Evolutionary conservation across 2,888 invertebrate genomes (phyloP).

Genomic region (Hemicrepidius hirtus): DNA sequence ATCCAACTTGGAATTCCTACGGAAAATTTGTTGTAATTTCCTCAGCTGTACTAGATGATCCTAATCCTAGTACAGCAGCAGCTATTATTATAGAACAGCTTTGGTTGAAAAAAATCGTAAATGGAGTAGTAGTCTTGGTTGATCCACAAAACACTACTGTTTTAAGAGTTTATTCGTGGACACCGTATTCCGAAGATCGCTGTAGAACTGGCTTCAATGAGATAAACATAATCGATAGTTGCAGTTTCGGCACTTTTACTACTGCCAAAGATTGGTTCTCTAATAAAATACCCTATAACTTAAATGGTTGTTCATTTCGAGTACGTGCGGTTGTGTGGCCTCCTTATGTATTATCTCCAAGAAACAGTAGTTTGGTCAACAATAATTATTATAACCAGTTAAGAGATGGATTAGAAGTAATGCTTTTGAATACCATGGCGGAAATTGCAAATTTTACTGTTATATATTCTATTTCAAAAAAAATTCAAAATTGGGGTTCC

Average conservation of each 20-base stretch:
- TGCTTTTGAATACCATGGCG: slow-evolving; percentile 60
- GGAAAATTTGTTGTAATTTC: slow-evolving; percentile 61
- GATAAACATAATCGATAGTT: slow-evolving; percentile 58
- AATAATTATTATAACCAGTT: background rate
- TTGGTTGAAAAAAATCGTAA: slow-evolving; percentile 57
- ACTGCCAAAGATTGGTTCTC: slow-evolving; percentile 55
- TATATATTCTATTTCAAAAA: slow-evolving; percentile 54
- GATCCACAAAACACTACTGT: slow-evolving; percentile 49
- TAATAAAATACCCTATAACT: slow-evolving; percentile 62
- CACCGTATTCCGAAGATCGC: slow-evolving; percentile 59
- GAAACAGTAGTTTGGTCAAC: slow-evolving; percentile 38
- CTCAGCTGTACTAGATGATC: slow-evolving; percentile 52
- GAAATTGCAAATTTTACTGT: slow-evolving; percentile 61
- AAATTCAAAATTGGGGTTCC: slow-evolving; percentile 58
- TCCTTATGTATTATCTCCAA: slow-evolving; percentile 64
- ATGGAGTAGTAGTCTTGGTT: slow-evolving; percentile 60
- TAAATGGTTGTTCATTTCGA: slow-evolving; percentile 64
- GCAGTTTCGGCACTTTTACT: slow-evolving; percentile 53
- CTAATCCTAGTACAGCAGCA: slow-evolving; percentile 52
- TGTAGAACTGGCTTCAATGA: slow-evolving; percentile 58
- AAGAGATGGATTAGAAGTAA: slow-evolving; percentile 62
- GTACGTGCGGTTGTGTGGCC: slow-evolving; percentile 64
- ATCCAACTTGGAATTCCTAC: slow-evolving; percentile 58
- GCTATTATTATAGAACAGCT: slow-evolving; percentile 54
- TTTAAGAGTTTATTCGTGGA: slow-evolving; percentile 62